phyloP scores from a whole-genome alignment of 2,888 invertebrate genomes.

The Diarsia rubi region DNA sequence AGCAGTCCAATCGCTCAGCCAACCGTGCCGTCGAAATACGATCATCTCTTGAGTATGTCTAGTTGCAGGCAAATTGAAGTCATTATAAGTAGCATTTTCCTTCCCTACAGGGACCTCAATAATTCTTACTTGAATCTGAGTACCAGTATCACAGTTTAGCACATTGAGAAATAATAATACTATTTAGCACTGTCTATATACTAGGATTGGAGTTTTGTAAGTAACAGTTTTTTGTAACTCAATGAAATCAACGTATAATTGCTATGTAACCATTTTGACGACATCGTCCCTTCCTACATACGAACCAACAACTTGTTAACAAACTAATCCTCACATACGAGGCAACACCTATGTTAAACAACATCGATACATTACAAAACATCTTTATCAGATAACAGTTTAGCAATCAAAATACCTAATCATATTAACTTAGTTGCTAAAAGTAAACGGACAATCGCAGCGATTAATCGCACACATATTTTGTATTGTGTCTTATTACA shows the following conservation, averaged over 20 bases:
- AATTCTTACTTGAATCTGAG: background rate
- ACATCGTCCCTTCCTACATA: no score
- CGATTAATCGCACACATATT: slow-evolving; percentile 21
- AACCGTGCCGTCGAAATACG: no score
- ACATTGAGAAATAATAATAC: background rate
- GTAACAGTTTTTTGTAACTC: no score
- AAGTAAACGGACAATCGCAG: slow-evolving; percentile 25
- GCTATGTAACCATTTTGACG: no score
- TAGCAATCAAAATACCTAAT: background rate
- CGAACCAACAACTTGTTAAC: background rate
- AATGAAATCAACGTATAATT: no score
- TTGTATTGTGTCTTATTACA: slow-evolving; percentile 21
- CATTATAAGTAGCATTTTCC: background rate
- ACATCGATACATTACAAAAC: slow-evolving; percentile 7
- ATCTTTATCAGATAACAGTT: slow-evolving; percentile 3
- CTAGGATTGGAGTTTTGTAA: no score
- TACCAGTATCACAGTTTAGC: background rate
- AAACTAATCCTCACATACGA: background rate
- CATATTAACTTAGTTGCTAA: background rate
- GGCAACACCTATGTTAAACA: background rate
- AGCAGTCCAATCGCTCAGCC: no score
- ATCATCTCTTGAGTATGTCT: background rate
- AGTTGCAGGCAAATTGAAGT: background rate
- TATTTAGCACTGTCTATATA: background rate
- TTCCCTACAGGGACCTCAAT: background rate